A percentile compares a stretch with the other conserved stretches of the same genome.
These are phyloP conservation scores for Mesoligia furuncula DNA, from an alignment of 2,888 invertebrate genomes.

Conservation along the genomic window DNA sequence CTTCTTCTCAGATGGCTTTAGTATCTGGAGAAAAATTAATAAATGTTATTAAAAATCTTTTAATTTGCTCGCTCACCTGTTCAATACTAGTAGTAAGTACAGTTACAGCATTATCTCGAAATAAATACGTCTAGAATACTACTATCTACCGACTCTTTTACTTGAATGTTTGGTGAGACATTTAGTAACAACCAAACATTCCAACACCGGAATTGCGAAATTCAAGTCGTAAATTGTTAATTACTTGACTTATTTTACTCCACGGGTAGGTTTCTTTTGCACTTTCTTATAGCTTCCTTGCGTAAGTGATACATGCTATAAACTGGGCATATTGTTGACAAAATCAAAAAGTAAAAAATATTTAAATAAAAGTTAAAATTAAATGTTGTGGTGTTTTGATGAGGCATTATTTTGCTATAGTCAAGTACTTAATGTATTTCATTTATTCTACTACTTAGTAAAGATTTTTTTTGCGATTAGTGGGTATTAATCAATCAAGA, in stretches of 20 bases:
- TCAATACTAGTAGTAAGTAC: constrained; percentile 4
- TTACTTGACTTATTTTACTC: constrained; percentile 28
- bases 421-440: no score
- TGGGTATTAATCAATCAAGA: no score
- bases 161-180: neutral
- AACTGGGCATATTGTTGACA: neutral
- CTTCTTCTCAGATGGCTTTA: constrained; percentile 99
- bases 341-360: neutral
- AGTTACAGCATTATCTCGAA: constrained; percentile 16
- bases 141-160: constrained; percentile 17
- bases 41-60: neutral
- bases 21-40: constrained; percentile 92
- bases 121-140: constrained; percentile 42
- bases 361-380: neutral
- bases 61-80: neutral
- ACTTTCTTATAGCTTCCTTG: constrained; percentile 14
- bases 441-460: neutral
- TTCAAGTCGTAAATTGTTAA: neutral
- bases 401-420: no score
- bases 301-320: neutral
- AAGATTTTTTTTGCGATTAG: neutral
- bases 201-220: neutral
- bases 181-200: constrained; percentile 12
- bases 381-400: neutral
- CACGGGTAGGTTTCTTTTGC: constrained; percentile 9